Conservation (phyloP, 2,888 invertebrate genomes). For the Limenitis camilla region DNA sequence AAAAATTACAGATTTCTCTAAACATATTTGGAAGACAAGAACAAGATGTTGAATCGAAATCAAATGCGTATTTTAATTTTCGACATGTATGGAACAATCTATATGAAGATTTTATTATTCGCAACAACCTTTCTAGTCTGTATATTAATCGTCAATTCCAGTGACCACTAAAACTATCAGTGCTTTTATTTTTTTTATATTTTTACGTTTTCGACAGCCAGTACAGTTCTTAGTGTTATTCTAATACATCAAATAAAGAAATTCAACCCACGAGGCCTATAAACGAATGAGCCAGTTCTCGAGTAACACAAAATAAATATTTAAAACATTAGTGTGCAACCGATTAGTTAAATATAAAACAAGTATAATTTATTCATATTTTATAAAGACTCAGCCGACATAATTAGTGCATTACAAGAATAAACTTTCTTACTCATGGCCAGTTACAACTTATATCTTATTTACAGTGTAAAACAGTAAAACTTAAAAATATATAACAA, state of each 20-base stretch:
- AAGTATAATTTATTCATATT: constrained; percentile 6
- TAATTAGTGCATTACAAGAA: constrained; percentile 5
- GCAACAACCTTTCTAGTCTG: too few relatives aligned
- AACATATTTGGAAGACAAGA: neutral
- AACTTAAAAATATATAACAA: constrained; percentile 74
- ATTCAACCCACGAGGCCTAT: neutral
- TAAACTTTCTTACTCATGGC: constrained; percentile 15
- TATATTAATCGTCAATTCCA: too few relatives aligned
- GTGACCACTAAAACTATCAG: neutral
- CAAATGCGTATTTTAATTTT: neutral
- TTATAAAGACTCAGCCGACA: constrained; percentile 9
- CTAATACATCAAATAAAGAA: constrained; percentile 5
- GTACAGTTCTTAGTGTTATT: constrained; percentile 5
- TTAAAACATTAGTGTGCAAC: constrained; percentile 6
- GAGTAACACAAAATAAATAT: constrained; percentile 3
- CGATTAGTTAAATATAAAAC: constrained; percentile 5
- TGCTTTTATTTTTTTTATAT: neutral
- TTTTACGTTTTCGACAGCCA: neutral
- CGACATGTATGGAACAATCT: too few relatives aligned
- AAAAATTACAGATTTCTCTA: constrained; percentile 3
- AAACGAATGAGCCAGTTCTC: neutral
- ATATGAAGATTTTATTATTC: too few relatives aligned
- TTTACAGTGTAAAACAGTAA: constrained; percentile 49
- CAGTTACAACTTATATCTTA: constrained; percentile 18
- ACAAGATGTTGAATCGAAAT: neutral